Evolutionary conservation across 2,888 invertebrate species (phyloP).

Genomic region (Ellobium chinense): DNA sequence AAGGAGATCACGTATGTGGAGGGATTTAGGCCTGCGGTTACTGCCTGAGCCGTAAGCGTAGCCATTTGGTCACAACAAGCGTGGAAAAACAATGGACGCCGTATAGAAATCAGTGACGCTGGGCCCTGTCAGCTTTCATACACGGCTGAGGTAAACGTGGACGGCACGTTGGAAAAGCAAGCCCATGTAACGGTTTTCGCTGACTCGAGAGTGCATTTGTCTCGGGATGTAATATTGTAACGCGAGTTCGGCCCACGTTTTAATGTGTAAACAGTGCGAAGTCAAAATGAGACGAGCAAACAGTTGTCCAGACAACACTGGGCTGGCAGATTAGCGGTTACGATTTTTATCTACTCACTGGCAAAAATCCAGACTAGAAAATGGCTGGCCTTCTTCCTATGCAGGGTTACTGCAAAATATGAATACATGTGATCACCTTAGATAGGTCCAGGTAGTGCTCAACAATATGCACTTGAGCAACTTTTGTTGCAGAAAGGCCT

Average conservation of each 20-base stretch:
- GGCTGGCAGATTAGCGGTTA: too few relatives aligned
- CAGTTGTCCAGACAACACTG: too few relatives aligned
- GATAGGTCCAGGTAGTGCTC: too few relatives aligned
- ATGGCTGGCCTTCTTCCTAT: too few relatives aligned
- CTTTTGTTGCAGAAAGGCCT: too few relatives aligned
- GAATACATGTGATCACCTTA: too few relatives aligned
- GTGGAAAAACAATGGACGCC: background rate
- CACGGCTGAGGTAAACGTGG: background rate
- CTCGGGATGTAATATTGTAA: background rate
- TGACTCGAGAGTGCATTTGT: background rate
- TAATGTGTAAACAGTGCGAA: background rate
- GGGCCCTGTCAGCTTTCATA: too few relatives aligned
- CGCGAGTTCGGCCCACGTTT: background rate
- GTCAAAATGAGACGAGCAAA: background rate
- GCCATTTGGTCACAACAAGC: constrained; percentile 19
- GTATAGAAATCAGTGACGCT: too few relatives aligned
- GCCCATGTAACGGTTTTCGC: background rate
- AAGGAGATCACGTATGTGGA: background rate
- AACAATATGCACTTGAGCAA: too few relatives aligned
- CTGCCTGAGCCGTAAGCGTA: constrained; percentile 20
- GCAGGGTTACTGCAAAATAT: too few relatives aligned
- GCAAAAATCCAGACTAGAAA: too few relatives aligned
- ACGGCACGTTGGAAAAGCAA: background rate
- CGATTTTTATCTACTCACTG: too few relatives aligned
- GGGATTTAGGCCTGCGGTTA: background rate